phyloP scores from a whole-genome alignment of 2,888 invertebrate species.

The Caenorhabditis uteleia region DNA sequence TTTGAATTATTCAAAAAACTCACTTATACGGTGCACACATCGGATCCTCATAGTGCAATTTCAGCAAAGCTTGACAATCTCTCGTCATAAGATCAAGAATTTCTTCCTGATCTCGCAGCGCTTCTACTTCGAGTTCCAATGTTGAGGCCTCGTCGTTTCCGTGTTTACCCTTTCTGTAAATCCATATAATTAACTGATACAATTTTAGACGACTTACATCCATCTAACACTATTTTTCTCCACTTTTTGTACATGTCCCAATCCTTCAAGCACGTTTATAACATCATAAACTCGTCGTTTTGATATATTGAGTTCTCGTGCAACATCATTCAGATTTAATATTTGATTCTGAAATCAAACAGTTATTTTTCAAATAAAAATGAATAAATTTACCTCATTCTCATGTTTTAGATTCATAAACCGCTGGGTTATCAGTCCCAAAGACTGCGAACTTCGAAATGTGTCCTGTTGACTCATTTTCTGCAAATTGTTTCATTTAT shows the following conservation, averaged over 20 bases:
- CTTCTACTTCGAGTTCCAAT: not conserved
- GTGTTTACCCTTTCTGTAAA: no score
- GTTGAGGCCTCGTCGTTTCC: no score
- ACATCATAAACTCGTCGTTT: conserved; percentile 52
- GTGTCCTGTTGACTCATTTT: no score
- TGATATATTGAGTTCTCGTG: conserved; percentile 59
- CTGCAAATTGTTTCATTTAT: no score
- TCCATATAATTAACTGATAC: no score
- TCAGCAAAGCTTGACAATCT: not conserved
- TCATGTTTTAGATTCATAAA: no score
- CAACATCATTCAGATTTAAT: conserved; percentile 67
- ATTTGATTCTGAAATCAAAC: no score
- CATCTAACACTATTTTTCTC: conserved; percentile 67
- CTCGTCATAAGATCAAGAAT: not conserved
- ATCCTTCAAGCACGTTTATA: conserved; percentile 46
- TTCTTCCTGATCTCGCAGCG: not conserved
- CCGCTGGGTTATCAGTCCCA: no score
- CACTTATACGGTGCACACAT: not conserved
- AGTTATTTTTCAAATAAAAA: no score
- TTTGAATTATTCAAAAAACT: not conserved
- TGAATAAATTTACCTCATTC: no score
- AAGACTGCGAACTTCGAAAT: no score
- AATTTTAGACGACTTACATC: conserved; percentile 41
- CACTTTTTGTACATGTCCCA: conserved; percentile 66
- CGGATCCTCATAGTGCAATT: not conserved